Evolutionary conservation across 2,888 invertebrate species (phyloP).

Genomic region (Hydrotaea cyrtoneurina): DNA sequence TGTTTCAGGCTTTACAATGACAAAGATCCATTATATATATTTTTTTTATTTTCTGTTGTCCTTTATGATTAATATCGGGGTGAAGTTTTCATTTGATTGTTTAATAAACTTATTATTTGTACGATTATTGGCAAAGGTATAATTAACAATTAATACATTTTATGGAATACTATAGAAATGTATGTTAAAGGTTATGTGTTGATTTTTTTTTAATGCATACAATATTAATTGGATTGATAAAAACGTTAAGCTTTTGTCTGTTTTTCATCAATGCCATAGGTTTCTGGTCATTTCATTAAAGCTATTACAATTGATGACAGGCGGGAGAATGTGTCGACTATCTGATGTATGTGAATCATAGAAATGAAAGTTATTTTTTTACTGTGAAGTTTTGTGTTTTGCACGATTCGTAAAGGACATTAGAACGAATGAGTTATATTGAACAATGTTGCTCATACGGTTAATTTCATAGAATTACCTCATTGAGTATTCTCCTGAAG

Average conservation of each 20-base stretch:
- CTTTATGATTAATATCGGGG: constrained; percentile 2
- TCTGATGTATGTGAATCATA: too few relatives aligned
- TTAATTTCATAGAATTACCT: too few relatives aligned
- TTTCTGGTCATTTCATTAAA: neutral
- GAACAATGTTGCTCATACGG: too few relatives aligned
- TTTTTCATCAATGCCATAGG: neutral
- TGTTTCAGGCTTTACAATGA: neutral
- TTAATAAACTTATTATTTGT: neutral
- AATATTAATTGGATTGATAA: neutral
- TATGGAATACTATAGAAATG: neutral
- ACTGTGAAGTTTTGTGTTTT: too few relatives aligned
- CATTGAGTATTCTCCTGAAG: too few relatives aligned
- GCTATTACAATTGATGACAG: neutral
- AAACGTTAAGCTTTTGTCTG: neutral
- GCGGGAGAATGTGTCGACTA: too few relatives aligned
- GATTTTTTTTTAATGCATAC: neutral
- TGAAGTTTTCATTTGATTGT: neutral
- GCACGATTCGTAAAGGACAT: too few relatives aligned
- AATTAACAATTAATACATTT: constrained; percentile 26
- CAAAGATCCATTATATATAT: neutral
- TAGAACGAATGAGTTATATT: too few relatives aligned
- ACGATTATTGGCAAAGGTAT: neutral
- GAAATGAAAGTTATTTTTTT: too few relatives aligned
- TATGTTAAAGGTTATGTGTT: neutral
- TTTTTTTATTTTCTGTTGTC: neutral